Percentiles rank a stretch among this genome's conserved stretches.
Conservation (phyloP, 2,797 vertebrate species). For the Pterois miles region DNA sequence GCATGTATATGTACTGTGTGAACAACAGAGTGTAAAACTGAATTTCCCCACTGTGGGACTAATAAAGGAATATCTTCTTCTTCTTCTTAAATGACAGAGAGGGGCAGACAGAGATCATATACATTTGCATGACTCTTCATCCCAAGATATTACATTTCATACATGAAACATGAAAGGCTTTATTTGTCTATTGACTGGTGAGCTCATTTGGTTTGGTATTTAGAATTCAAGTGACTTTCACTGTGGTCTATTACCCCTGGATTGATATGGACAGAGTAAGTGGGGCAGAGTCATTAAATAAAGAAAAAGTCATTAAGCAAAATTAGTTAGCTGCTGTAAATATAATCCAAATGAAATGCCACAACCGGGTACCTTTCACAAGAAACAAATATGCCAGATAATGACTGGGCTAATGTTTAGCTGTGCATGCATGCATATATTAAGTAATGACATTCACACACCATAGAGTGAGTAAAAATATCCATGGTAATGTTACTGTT, state of each 20-base stretch:
- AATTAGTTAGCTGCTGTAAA: slow-evolving; percentile 68
- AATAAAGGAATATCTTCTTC: too few relatives aligned
- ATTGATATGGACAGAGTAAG: slow-evolving; percentile 60
- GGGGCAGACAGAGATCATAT: background rate
- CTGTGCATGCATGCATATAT: slow-evolving; percentile 6
- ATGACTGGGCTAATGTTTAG: slow-evolving; percentile 23
- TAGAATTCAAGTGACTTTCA: slow-evolving; percentile 60
- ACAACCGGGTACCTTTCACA: slow-evolving; percentile 30
- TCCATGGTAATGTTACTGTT: background rate
- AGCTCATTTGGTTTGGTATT: slow-evolving; percentile 44
- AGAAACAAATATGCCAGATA: slow-evolving; percentile 30
- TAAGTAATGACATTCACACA: background rate
- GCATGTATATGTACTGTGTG: too few relatives aligned
- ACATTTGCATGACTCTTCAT: slow-evolving; percentile 9
- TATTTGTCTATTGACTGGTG: slow-evolving; percentile 45
- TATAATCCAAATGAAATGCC: slow-evolving; percentile 61
- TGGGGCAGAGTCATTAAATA: slow-evolving; percentile 58
- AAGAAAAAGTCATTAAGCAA: slow-evolving; percentile 66
- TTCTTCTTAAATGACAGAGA: background rate
- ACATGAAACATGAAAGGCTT: slow-evolving; percentile 38
- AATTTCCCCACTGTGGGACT: too few relatives aligned
- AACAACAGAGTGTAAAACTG: too few relatives aligned
- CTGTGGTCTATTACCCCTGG: slow-evolving; percentile 58
- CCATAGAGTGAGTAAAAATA: background rate
- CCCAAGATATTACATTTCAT: slow-evolving; percentile 20